Evolutionary conservation across 2,113 vertebrate genomes (phyloP).

Genomic region (Verasper variegatus): DNA sequence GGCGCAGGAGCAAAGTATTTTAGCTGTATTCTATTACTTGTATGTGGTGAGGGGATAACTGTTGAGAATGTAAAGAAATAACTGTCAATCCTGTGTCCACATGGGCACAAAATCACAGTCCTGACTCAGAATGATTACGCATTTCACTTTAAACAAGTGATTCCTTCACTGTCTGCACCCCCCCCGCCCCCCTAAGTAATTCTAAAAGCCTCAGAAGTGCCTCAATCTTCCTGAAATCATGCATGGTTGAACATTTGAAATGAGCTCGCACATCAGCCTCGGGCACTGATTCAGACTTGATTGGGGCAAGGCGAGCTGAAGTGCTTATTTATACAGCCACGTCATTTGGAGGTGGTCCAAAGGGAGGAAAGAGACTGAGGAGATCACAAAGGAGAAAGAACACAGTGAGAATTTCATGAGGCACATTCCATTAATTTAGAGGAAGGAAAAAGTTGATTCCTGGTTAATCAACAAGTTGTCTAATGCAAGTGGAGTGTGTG

Average conservation of each 20-base stretch:
- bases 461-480: conserved; percentile 91
- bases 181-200: conserved; percentile 44
- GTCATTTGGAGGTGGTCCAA: conserved; percentile 89
- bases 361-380: conserved; percentile 61
- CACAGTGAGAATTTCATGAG: conserved; percentile 80
- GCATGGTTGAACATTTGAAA: conserved; percentile 98
- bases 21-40: conserved; percentile 1
- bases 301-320: conserved; percentile 94
- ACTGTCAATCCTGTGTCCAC: conserved; percentile 34
- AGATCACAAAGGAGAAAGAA: conserved; percentile 83
- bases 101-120: conserved; percentile 34
- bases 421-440: conserved; percentile 80
- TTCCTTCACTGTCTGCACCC: conserved; percentile 54
- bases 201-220: conserved; percentile 83
- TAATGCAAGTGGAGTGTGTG: conserved; percentile 70
- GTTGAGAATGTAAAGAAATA: conserved; percentile 37
- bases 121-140: conserved; percentile 23
- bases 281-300: conserved; percentile 94
- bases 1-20: conserved; percentile 59
- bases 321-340: conserved; percentile 91
- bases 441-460: conserved; percentile 75
- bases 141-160: conserved; percentile 54
- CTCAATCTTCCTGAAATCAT: conserved; percentile 93
- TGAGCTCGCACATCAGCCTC: conserved; percentile 92
- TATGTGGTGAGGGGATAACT: conserved; percentile 15